Base-by-base conservation (phyloP, 1,140 invertebrate species). In the Lepidurus packardi region DNA sequence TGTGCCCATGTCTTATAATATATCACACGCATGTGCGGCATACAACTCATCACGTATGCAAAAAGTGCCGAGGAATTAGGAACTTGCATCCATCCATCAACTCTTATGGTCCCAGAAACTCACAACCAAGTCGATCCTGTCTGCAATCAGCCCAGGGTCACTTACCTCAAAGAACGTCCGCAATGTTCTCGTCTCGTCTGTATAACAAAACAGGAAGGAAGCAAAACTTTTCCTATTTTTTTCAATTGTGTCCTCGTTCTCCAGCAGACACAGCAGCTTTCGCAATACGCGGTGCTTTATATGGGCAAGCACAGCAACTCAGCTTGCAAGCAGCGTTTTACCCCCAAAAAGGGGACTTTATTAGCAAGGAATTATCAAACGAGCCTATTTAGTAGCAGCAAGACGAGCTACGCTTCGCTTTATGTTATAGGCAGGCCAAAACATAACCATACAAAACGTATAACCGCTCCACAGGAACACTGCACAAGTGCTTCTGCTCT, bases 361-460 rank as follows among this genome's bases (percentile, higher is more conserved):
- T 65, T 65, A 65, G 53, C 16, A 65, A n/a, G 16, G 53, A n/a
- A 5, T 65, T 65, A 65, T 65, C 16, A 13, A 65, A 65, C 53
- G n/a, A 65, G 53, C 53, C 53, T 65, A 65, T 65, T 65, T 65
- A 21, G 53, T n/a, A 65, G 53, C 53, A 65, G n/a, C 53, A 65
- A 65, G 53, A 65, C 1, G 53, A 65, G 53, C 53, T 65, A 65
- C 53, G 53, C 53, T n/a, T n/a, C 53, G 34, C 21, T 65, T 65
- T 65, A 16, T 21, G n/a, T 65, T 21, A 21, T 21, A 16, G 53
- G 21, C 53, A 65, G 21, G 53, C 8, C 53, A 21, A 8, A 65
- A 65, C n/a, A 65, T 16, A 21, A 65, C 16, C 21, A 9, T 65
- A 65, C 1, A 21, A 21, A 65, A 65, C 16, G 21, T 21, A 65